phyloP scores from a whole-genome alignment of 2,797 vertebrate species.

The Euphonia xanthogaster region DNA sequence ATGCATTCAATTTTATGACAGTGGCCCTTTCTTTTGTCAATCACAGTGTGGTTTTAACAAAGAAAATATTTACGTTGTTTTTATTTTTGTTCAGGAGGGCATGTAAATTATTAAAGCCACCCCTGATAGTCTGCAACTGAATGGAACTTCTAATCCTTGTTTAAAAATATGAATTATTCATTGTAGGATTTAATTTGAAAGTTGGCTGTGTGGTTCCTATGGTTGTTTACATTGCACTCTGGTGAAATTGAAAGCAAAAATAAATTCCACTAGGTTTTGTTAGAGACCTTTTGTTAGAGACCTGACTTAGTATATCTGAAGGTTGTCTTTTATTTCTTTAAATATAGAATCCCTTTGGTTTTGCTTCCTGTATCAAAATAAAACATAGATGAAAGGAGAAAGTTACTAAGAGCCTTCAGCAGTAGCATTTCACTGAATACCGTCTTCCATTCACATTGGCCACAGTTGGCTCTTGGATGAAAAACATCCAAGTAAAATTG shows the following conservation, averaged over 20 bases:
- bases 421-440: not conserved
- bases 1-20: not conserved
- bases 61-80: slow-evolving; percentile 42
- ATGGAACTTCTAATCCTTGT: slow-evolving; percentile 58
- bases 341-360: not conserved
- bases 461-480: not conserved
- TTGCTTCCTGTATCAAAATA: not conserved
- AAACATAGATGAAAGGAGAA: not conserved
- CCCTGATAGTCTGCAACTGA: slow-evolving; percentile 32
- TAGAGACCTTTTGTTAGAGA: not conserved
- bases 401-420: not conserved
- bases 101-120: slow-evolving; percentile 53
- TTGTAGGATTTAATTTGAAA: slow-evolving; percentile 63
- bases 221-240: slow-evolving; percentile 36
- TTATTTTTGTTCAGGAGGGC: slow-evolving; percentile 36
- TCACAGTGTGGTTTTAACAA: not conserved
- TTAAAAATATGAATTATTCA: slow-evolving; percentile 71
- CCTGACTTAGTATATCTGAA: not conserved
- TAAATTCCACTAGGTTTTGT: slow-evolving; percentile 34
- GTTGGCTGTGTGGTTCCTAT: slow-evolving; percentile 8
- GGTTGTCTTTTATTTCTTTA: not conserved
- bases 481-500: not conserved
- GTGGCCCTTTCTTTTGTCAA: not conserved
- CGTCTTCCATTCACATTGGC: not conserved
- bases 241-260: slow-evolving; percentile 34